Base-by-base conservation (phyloP, 2,113 vertebrate species). In the Gasterosteus nipponicus region DNA sequence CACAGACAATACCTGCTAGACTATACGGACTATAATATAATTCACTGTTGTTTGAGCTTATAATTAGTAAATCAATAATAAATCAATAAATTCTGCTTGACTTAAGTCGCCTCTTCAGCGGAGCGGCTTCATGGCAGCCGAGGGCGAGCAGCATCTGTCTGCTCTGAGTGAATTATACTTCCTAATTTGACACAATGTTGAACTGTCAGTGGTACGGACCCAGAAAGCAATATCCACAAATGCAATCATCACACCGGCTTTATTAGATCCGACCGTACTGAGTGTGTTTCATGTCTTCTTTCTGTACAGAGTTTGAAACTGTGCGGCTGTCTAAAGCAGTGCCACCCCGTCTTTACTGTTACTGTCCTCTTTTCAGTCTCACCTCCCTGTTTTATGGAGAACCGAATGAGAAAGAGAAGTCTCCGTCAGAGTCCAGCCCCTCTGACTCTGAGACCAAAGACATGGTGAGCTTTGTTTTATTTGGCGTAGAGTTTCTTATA, bases 321-420 rank as follows among this genome's bases (percentile, higher is more conserved):
- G 5, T 8, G 26, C 9, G 58, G 46, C 49, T 44, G 59, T 78
- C 77, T 64, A 10, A 51, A 35, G 57, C 51, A 3, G 56, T 70
- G 60, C 51, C 14, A 10, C 38, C 41, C 15, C 8, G 41, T 49
- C 19, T 22, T 47, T 0, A 3, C 29, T 69, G 33, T 22, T 29
- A 10, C 47, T 63, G 22, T 39, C 15, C 7, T 77, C 0, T 73
- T 56, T 39, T 33, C 89, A 99, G 98, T 87, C 87, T 99, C 84
- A 97, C 97, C 0, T 99, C 98, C 0, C 93, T 99, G 81, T 97
- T 99, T 92, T 98, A 98, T 0, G 98, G 98, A 79, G 98, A 99
- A 86, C 96, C 96, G 49, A 98, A 95, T 0, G 97, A 99, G 90
- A 99, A 98, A 78, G 96, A 97, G 91, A 98, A 98, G 16, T 97